These are phyloP conservation scores for Sisor rabdophorus DNA, from an alignment of 2,113 vertebrate genomes.

Conservation along the genomic window DNA sequence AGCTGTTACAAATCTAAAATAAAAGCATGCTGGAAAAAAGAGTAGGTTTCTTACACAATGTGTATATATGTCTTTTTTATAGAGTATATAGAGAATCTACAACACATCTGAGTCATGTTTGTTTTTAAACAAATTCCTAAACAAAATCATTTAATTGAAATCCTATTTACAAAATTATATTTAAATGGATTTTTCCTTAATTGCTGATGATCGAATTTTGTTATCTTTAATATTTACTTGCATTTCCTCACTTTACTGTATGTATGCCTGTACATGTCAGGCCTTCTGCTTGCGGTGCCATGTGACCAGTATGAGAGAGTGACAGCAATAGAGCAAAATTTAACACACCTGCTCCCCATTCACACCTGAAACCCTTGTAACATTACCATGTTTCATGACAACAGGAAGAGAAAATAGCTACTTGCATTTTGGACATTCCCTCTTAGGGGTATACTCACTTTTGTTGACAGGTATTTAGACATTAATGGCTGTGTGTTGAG, in stretches of 20 bases:
- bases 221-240: constrained; percentile 45
- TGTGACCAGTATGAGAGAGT: too few species aligned
- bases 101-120: constrained; percentile 61
- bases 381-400: too few species aligned
- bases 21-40: background rate
- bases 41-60: background rate
- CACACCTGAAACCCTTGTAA: too few species aligned
- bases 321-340: too few species aligned
- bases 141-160: constrained; percentile 70
- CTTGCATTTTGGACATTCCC: too few species aligned
- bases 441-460: too few species aligned
- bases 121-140: constrained; percentile 77
- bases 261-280: too few species aligned
- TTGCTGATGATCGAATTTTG: constrained; percentile 39
- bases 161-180: constrained; percentile 48
- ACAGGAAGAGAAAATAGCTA: too few species aligned
- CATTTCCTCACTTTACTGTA: constrained; percentile 23
- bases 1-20: background rate
- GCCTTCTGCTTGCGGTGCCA: too few species aligned
- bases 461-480: too few species aligned
- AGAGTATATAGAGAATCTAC: constrained; percentile 20
- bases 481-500: too few species aligned
- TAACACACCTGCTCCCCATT: too few species aligned
- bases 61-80: constrained; percentile 2
- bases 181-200: constrained; percentile 35